Evolutionary conservation across 2,888 invertebrate genomes (phyloP), one percentile per base, ranked within the genome.

Genomic region (Ichneumoninae sp.): DNA sequence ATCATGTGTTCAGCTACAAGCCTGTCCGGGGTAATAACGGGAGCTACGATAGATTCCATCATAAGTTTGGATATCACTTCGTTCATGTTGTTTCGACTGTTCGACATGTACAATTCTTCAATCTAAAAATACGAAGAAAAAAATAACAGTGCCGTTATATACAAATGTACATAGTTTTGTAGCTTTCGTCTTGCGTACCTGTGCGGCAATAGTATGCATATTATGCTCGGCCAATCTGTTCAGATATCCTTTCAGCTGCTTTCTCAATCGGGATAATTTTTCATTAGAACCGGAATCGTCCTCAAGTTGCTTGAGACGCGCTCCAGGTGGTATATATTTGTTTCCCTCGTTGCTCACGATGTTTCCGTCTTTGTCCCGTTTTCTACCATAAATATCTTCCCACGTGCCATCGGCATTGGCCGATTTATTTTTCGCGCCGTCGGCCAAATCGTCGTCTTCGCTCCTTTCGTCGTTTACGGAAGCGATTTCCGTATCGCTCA

Each of bases 331-430:
- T 84, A 98, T 93, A 90, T 98, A 98, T 86, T 96, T 96, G 4
- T 95, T 95, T 44, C 89, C 85, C 83, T 94, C 93, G 82, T 94
- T 96, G 90, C 95, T 94, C 65, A 98, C 94, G 87, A 98, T 92
- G 92, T 97, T 96, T 2, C 99, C 99, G 88, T 97, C 95, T 90
- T 96, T 96, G 91, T 97, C 97, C 88, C 98, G 95, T 88, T 96
- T 95, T 83, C 98, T 95, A 0, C 99, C 99, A 94, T 99, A 99
- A 92, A 99, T 99, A 94, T 99, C 99, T 95, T 99, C 98, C 96
- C 97, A 97, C 8, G 93, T 91, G 22, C 47, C 78, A 54, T 93
- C 93, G 84, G 92, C 90, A n/a, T 87, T 87, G 22, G 79, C 81
- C 19, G 87, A 85, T 26, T 13, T 47, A 36, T 60, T 73, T 13